A percentile compares a stretch with the other conserved stretches of the same genome.
Evolutionary conservation across 2,113 vertebrate species (phyloP).

Genomic region (Tachuris rubrigastra): DNA sequence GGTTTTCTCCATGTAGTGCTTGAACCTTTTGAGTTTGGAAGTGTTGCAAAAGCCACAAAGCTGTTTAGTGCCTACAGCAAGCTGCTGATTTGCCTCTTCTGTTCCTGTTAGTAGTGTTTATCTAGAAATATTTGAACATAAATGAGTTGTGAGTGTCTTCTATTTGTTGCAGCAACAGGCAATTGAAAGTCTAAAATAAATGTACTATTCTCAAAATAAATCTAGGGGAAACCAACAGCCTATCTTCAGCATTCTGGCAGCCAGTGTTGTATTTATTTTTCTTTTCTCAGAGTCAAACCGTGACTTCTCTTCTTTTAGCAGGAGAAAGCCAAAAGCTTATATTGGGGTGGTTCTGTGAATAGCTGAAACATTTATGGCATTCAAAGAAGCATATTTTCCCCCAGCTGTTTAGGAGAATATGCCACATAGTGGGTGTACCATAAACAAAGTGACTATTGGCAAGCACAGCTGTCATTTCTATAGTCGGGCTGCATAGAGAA

Average conservation of each 20-base stretch:
- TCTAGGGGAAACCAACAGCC: not conserved
- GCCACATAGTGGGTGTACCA: not conserved
- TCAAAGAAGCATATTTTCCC: not conserved
- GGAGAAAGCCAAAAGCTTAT: not conserved
- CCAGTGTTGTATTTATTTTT: not conserved
- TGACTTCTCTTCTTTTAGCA: not conserved
- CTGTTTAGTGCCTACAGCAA: not conserved
- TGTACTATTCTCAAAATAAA: conserved; percentile 10
- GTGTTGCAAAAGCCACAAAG: not conserved
- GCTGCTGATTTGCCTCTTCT: not conserved
- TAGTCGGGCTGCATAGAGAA: not conserved
- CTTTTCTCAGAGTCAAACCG: not conserved
- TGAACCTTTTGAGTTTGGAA: not conserved
- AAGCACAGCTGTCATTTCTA: conserved; percentile 9
- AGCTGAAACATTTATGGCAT: not conserved
- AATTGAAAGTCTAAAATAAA: conserved; percentile 16
- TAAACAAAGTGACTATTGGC: not conserved
- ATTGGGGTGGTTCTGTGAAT: not conserved
- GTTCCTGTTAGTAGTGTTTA: not conserved
- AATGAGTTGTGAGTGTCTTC: not conserved
- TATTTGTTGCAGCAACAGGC: not conserved
- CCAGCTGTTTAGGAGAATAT: conserved; percentile 28
- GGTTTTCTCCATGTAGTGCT: not conserved
- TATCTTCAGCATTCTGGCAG: conserved; percentile 10
- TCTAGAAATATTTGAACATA: not conserved